Evolutionary conservation across 2,113 vertebrate genomes (phyloP).

Genomic region (Pedionomus torquatus): DNA sequence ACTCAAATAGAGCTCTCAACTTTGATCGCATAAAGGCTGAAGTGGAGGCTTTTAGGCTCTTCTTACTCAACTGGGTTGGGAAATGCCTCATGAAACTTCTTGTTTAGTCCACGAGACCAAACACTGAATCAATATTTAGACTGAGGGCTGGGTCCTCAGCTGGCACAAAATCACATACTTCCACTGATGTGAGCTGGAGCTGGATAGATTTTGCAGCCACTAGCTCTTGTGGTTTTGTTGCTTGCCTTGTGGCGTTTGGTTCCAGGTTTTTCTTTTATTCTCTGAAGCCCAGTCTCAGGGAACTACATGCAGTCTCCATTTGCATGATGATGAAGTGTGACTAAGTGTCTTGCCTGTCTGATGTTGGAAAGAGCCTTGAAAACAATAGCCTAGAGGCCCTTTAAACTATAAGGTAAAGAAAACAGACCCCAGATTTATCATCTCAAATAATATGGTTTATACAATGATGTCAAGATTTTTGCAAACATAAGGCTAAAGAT

Average conservation of each 20-base stretch:
- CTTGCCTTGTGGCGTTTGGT: neutral
- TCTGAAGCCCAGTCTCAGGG: neutral
- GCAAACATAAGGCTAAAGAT: constrained; percentile 49
- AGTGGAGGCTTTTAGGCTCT: neutral
- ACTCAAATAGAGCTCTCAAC: neutral
- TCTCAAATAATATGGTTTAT: constrained; percentile 49
- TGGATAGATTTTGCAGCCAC: neutral
- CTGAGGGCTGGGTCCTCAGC: constrained; percentile 15
- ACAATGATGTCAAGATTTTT: constrained; percentile 42
- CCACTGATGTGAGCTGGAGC: neutral
- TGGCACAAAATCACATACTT: neutral
- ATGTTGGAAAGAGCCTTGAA: neutral
- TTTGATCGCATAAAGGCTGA: neutral
- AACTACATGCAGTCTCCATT: neutral
- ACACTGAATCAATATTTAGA: constrained; percentile 58
- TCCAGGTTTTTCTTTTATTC: neutral
- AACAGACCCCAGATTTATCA: constrained; percentile 35
- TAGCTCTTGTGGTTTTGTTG: neutral
- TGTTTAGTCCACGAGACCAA: constrained; percentile 40
- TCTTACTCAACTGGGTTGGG: neutral
- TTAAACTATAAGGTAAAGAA: neutral
- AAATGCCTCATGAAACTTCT: constrained; percentile 6
- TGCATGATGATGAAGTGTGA: constrained; percentile 18
- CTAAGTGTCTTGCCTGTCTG: neutral
- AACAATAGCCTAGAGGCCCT: constrained; percentile 31